These are phyloP conservation scores for Aurelia aurita complex sp. Pacific DNA, from an alignment of 30 jellyfish, hydroid and myxozoan species.

Conservation along the genomic window DNA sequence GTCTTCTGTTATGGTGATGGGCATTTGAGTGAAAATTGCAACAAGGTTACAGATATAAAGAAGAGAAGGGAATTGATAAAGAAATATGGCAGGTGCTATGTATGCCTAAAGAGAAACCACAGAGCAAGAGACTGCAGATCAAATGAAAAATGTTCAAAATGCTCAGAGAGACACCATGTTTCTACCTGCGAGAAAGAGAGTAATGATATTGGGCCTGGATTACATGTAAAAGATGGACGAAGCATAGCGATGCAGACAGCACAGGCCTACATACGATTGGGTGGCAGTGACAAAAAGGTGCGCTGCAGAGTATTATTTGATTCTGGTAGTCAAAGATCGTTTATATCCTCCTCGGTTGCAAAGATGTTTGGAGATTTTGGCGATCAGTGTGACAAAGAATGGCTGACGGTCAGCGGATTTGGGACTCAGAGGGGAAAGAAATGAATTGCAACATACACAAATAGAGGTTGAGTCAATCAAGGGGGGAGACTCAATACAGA, in stretches of 20 bases:
- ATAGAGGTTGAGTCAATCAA: conserved; percentile 21
- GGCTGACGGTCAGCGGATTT: conserved; percentile 23
- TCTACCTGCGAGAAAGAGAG: conserved; percentile 17
- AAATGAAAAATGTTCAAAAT: neutral
- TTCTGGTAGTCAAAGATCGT: conserved; percentile 30
- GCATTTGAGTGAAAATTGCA: conserved; percentile 27
- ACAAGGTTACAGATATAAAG: conserved; percentile 11
- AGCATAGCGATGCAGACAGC: conserved; percentile 54
- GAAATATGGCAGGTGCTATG: conserved; percentile 27
- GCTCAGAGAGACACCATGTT: conserved; percentile 40
- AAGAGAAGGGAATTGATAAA: conserved; percentile 19
- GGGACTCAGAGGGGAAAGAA: conserved; percentile 16
- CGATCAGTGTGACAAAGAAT: neutral
- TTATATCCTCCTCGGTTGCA: conserved; percentile 7
- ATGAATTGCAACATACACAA: conserved; percentile 11
- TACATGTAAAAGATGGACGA: conserved; percentile 42
- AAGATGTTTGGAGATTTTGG: neutral
- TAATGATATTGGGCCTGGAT: conserved; percentile 43
- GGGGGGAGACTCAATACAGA: conserved; percentile 17
- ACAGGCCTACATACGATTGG: conserved; percentile 13
- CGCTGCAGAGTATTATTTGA: conserved; percentile 43
- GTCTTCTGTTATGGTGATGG: conserved; percentile 7
- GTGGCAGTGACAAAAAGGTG: conserved; percentile 3
- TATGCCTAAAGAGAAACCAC: conserved; percentile 29
- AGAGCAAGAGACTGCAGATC: conserved; percentile 39